phyloP scores from a whole-genome alignment of 2,113 vertebrate genomes.

The Chlorocebus sabaeus region DNA sequence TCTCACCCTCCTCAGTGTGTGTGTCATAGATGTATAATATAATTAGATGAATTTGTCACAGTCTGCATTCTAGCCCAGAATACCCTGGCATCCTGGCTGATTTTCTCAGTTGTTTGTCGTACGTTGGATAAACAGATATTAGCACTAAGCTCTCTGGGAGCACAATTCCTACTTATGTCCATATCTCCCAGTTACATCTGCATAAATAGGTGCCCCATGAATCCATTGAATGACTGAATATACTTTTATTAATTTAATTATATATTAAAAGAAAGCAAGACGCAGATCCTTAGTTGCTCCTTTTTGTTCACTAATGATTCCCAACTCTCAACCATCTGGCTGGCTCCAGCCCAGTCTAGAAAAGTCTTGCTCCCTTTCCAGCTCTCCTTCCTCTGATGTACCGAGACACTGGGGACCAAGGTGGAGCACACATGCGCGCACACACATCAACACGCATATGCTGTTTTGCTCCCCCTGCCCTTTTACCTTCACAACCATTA shows the following conservation, averaged over 20 bases:
- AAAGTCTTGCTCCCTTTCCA: not conserved
- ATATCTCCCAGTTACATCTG: not conserved
- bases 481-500: not conserved
- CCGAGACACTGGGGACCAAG: not conserved
- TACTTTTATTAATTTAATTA: not conserved
- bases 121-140: not conserved
- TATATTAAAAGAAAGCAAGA: not conserved
- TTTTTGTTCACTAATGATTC: not conserved
- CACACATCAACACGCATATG: not conserved
- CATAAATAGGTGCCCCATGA: not conserved
- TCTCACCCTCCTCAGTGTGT: not conserved
- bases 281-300: not conserved
- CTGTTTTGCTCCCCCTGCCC: not conserved
- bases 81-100: not conserved
- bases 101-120: not conserved
- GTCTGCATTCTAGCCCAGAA: not conserved
- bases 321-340: not conserved
- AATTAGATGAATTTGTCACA: not conserved
- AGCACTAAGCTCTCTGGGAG: not conserved
- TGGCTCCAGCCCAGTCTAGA: not conserved
- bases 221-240: not conserved
- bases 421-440: not conserved
- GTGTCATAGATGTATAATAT: not conserved
- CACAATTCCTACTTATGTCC: not conserved
- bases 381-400: not conserved